phyloP scores from a whole-genome alignment of 2,888 invertebrate species.

The Neria commutata region DNA sequence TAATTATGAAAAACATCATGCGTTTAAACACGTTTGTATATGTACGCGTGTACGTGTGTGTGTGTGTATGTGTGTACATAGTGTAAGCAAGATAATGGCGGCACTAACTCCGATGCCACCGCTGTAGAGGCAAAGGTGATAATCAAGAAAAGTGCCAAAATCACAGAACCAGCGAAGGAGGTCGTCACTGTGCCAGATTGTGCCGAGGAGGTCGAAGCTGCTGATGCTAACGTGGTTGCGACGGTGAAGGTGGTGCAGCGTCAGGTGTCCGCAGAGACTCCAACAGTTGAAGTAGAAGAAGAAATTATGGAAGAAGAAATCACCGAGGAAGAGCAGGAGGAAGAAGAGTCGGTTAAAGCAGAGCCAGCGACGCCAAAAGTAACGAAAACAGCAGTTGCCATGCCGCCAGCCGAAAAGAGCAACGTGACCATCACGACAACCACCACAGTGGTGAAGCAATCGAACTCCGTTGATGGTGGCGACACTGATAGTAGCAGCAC shows the following conservation, averaged over 20 bases:
- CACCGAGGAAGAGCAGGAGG: constrained; percentile 4
- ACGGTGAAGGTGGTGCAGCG: background rate
- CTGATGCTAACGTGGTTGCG: background rate
- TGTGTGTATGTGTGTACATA: background rate
- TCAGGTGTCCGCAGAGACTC: background rate
- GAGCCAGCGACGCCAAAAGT: background rate
- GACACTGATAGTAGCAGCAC: background rate
- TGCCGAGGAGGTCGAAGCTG: background rate
- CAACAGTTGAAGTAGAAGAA: background rate
- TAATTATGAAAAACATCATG: too few species aligned
- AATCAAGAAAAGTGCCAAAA: constrained; percentile 7
- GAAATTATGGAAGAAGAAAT: background rate
- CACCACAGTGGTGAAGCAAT: background rate
- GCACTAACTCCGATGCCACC: too few species aligned
- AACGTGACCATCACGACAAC: too few species aligned
- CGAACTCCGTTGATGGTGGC: background rate
- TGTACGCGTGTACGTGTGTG: background rate
- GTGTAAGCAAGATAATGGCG: too few species aligned
- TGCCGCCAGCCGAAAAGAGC: background rate
- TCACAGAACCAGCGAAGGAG: background rate
- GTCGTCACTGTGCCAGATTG: too few species aligned
- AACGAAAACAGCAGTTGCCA: background rate
- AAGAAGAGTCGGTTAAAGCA: background rate
- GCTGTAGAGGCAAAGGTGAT: background rate
- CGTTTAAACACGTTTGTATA: background rate